Conservation (phyloP, 2,888 invertebrate genomes). For the Agrochola lota region DNA sequence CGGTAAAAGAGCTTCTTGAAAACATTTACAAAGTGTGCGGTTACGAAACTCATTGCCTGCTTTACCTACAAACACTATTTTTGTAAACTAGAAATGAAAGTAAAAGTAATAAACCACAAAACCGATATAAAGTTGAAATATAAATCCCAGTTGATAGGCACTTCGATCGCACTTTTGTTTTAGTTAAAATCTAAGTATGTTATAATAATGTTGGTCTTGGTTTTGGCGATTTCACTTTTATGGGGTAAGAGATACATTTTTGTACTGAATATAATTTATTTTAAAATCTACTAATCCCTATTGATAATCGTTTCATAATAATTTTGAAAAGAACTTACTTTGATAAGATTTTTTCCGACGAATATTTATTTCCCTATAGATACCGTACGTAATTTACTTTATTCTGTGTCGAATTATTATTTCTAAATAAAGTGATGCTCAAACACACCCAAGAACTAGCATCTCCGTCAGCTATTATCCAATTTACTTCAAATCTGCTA, state of each 20-base stretch:
- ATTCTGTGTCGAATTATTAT: not conserved
- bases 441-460: not conserved
- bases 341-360: not conserved
- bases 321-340: not conserved
- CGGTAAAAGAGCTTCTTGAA: not conserved
- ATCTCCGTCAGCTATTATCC: not conserved
- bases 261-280: not conserved
- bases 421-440: not conserved
- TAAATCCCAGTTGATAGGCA: not conserved
- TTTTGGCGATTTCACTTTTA: conserved; percentile 30
- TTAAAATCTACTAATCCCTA: not conserved
- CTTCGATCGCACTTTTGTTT: conserved; percentile 23
- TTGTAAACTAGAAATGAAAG: not conserved
- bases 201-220: conserved; percentile 45
- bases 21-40: not conserved
- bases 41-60: not conserved
- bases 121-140: conserved; percentile 7
- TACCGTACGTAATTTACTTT: not conserved
- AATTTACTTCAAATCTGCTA: conserved; percentile 6
- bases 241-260: conserved; percentile 37
- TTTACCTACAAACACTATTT: not conserved
- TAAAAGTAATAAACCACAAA: conserved; percentile 40
- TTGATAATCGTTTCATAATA: not conserved
- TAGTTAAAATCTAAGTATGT: conserved; percentile 1
- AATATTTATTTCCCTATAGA: not conserved